phyloP scores from a whole-genome alignment of 1,140 invertebrate genomes.

The Orchestia grillus region DNA sequence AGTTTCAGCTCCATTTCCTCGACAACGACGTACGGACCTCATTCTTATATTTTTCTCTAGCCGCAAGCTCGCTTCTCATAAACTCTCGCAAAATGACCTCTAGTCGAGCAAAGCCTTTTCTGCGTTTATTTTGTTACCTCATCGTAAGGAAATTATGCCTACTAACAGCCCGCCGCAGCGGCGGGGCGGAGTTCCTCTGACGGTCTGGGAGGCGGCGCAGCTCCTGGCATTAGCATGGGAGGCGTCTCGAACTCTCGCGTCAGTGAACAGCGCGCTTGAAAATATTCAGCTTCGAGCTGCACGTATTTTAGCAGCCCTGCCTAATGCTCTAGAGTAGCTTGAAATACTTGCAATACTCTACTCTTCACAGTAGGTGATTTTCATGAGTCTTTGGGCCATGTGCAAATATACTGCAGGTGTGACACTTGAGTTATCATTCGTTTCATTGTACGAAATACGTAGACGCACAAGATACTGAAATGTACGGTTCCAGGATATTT shows the following conservation, averaged over 20 bases:
- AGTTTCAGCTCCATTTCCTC: not conserved
- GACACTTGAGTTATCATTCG: too few relatives aligned
- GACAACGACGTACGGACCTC: not conserved
- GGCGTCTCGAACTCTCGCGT: not conserved
- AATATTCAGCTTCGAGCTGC: not conserved
- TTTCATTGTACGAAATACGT: too few relatives aligned
- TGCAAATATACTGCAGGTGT: not conserved
- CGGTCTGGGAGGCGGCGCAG: too few relatives aligned
- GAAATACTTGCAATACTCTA: not conserved
- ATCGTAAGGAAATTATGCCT: not conserved
- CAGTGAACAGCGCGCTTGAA: not conserved
- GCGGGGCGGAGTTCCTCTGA: not conserved
- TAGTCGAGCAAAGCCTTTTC: not conserved
- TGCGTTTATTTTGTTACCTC: constrained; percentile 8
- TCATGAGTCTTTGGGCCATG: not conserved
- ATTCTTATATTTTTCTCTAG: not conserved
- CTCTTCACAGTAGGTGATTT: not conserved
- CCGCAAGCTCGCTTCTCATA: not conserved
- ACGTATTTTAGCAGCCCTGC: not conserved
- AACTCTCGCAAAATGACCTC: not conserved
- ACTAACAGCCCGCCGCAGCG: not conserved
- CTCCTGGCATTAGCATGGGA: not conserved
- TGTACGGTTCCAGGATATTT: too few relatives aligned
- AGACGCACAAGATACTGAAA: too few relatives aligned
- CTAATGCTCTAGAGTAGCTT: not conserved